phyloP scores from a whole-genome alignment of 2,797 vertebrate species.

The Amazona ochrocephala region DNA sequence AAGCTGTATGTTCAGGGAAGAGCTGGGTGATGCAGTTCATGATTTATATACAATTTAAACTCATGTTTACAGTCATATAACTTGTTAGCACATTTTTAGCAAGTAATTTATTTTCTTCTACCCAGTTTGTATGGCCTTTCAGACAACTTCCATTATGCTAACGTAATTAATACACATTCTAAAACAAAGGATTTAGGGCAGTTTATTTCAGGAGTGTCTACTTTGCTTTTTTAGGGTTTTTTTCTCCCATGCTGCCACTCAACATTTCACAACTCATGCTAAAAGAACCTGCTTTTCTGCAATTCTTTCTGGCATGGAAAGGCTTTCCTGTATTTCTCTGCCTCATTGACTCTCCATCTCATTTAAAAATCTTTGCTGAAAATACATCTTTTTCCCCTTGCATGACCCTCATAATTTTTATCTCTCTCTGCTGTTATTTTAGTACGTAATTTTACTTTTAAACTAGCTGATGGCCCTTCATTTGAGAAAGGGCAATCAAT shows the following conservation, averaged over 20 bases:
- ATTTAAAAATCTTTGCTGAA: conserved; percentile 71
- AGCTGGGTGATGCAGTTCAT: background rate
- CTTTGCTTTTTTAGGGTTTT: background rate
- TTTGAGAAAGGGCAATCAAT: conserved; percentile 56
- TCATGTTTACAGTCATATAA: background rate
- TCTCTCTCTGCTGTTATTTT: conserved; percentile 63
- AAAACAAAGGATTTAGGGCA: background rate
- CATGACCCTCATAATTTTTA: conserved; percentile 66
- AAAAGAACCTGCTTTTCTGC: conserved; percentile 28
- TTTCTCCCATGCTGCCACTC: background rate
- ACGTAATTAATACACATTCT: conserved; percentile 39
- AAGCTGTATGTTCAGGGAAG: background rate
- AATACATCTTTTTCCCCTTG: conserved; percentile 68
- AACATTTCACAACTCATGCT: background rate
- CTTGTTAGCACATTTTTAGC: background rate
- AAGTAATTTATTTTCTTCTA: background rate
- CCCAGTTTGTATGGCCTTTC: conserved; percentile 3
- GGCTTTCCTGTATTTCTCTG: conserved; percentile 45
- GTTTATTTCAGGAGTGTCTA: conserved; percentile 22
- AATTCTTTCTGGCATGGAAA: background rate
- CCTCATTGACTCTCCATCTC: conserved; percentile 65
- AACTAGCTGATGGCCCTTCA: conserved; percentile 51
- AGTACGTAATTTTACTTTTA: conserved; percentile 62
- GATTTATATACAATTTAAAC: background rate
- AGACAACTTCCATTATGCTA: conserved; percentile 3